Conservation (phyloP, 2,797 vertebrate genomes). For the Enteromius argenteus region DNA sequence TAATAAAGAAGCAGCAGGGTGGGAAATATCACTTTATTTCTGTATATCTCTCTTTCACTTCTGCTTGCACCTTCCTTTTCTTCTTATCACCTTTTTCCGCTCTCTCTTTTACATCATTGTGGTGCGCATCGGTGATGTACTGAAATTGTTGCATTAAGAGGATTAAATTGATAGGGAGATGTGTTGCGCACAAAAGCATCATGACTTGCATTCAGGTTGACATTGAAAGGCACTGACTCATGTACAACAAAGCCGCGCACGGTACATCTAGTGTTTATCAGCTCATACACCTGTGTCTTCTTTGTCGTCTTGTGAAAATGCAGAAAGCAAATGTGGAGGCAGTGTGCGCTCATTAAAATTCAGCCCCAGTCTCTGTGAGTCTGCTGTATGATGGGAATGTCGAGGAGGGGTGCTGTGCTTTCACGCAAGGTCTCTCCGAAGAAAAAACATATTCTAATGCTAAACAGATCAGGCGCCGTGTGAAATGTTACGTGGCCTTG, state of each 20-base stretch:
- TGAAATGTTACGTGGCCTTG: not conserved
- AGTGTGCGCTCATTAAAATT: slow-evolving; percentile 22
- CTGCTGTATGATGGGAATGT: slow-evolving; percentile 38
- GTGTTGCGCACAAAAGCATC: slow-evolving; percentile 23
- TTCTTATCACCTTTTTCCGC: not conserved
- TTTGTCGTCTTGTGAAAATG: slow-evolving; percentile 18
- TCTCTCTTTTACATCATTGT: not conserved
- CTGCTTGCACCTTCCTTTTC: not conserved
- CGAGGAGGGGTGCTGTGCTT: slow-evolving; percentile 1
- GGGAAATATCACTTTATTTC: not conserved
- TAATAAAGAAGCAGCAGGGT: not conserved
- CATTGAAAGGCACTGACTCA: slow-evolving; percentile 28
- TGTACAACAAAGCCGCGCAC: slow-evolving; percentile 10
- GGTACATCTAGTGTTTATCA: slow-evolving; percentile 7
- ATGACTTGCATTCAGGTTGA: slow-evolving; percentile 14
- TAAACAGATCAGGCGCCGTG: not conserved
- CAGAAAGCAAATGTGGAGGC: not conserved
- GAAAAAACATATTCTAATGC: slow-evolving; percentile 23
- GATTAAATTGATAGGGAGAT: slow-evolving; percentile 37
- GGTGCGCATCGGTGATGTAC: slow-evolving; percentile 41
- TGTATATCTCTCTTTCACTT: not conserved
- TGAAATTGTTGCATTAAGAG: slow-evolving; percentile 52
- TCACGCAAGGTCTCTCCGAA: slow-evolving; percentile 20
- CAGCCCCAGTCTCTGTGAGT: slow-evolving; percentile 6
- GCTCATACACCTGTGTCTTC: slow-evolving; percentile 24